Base-by-base conservation (phyloP, 1,140 invertebrate genomes). In the Drosophila burlai region DNA sequence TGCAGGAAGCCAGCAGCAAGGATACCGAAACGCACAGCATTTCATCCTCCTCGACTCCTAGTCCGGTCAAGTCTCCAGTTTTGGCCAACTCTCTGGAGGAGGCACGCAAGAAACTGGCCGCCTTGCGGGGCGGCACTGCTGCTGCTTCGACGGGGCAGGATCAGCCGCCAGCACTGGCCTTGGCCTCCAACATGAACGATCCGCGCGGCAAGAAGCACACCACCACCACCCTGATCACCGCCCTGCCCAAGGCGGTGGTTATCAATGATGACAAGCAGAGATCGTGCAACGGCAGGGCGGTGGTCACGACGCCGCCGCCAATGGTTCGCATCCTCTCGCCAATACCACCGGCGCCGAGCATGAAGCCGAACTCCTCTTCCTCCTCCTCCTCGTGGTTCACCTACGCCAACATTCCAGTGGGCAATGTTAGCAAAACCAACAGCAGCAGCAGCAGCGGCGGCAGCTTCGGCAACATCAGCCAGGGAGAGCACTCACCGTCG, bases 61-160 rank as follows among this genome's bases (percentile, higher is more conserved):
- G n/a, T 31, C n/a, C 38, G 4, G 8, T 0, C 2, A 26, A 29
- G 5, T 2, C 49, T 7, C 9, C n/a, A 1, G 15, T 0, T 3
- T 10, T 4, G 1, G 4, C 8, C 16, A 34, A 24, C 13, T 57
- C 67, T 6, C 55, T 89, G 16, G 49, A 68, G 52, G 84, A 87
- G 63, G 84, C 85, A 3, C 84, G 84, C 34, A 87, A 83, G 21
- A 87, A 87, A 29, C 42, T 87, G 16, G 85, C 81, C 3, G 81
- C 73, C 0, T 29, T 89, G 18, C 42, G 64, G 4, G 50, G 26
- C 8, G 59, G 24, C 31, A 3, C 5, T 36, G 0, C 2, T 16
- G 15, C 18, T 1, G 24, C 24, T 24, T 3, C 24, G 24, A 4
- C 15, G 1, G 29, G 9, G 0, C n/a, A 10, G 16, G 11, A 26